phyloP scores from a whole-genome alignment of 2,888 invertebrate genomes.

The Caenorhabditis becei region DNA sequence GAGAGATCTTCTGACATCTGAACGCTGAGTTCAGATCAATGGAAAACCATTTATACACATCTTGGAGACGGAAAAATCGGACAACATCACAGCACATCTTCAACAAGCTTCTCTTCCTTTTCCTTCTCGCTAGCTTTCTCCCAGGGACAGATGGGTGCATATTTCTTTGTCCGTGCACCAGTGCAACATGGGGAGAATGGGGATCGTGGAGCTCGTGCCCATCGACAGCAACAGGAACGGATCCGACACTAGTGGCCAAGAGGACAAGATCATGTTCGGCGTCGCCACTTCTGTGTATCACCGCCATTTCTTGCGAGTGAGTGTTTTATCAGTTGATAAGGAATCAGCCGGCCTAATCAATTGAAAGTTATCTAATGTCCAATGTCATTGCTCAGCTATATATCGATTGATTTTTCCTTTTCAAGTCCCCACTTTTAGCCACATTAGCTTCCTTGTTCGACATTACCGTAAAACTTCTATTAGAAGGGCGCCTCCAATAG shows the following conservation, averaged over 20 bases:
- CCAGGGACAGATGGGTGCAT: slow-evolving; percentile 13
- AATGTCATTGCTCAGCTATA: no score
- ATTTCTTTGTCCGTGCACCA: slow-evolving; percentile 17
- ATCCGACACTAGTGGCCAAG: slow-evolving; percentile 47
- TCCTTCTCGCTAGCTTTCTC: slow-evolving; percentile 17
- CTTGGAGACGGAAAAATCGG: slow-evolving; percentile 43
- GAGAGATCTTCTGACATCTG: background rate
- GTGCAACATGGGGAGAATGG: slow-evolving; percentile 49
- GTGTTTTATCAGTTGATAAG: no score
- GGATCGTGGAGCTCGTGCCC: slow-evolving; percentile 54
- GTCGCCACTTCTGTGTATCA: slow-evolving; percentile 14
- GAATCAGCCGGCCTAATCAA: no score
- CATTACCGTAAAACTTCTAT: no score
- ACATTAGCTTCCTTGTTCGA: no score
- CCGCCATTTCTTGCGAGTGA: slow-evolving; percentile 28
- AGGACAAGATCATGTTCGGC: slow-evolving; percentile 29
- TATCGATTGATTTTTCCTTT: no score
- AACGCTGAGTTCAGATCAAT: slow-evolving; percentile 25
- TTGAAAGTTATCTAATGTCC: no score
- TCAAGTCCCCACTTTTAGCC: no score
- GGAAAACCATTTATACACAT: slow-evolving; percentile 37
- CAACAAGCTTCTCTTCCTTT: background rate
- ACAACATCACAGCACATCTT: background rate
- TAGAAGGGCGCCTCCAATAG: no score
- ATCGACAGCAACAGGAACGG: slow-evolving; percentile 25